Evolutionary conservation across 2,113 vertebrate species (phyloP), one percentile per base, ranked within the genome.

Genomic region (Pseudolaguvia tuberculata): DNA sequence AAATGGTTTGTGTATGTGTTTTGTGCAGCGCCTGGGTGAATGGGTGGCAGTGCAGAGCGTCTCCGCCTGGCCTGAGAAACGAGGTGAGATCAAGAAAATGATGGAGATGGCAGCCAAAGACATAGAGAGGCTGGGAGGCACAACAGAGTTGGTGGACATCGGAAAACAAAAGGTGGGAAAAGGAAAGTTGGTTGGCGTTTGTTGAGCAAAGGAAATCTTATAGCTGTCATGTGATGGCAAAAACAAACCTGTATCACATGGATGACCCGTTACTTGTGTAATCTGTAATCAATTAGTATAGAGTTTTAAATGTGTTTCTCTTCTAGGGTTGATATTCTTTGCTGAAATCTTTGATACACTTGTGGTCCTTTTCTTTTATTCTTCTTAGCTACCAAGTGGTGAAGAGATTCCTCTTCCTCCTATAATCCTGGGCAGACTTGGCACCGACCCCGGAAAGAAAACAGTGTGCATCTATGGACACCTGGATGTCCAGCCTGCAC

Each of bases 1-100:
- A 48, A 25, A 3, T 48, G 42, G 14, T n/a, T 21, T 56, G 2
- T 51, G 13, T 56, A 15, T n/a, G 25, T 55, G 3, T 29, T 39
- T 52, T 15, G 35, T 51, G 14, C 61, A 98, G 96, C 92, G 94
- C 4, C 90, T 99, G 0, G 89, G 91, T 0, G 82, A 97, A 5
- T 99, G 97, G 96, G 97, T 99, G 45, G 90, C 84, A 0, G 93
- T 98, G 75, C 93, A 94, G 90, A 98, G 96, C 0, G 94, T 99
- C 52, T 99, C 96, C 0, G 92, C 94, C 0, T 96, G 93, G 94
- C 93, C 97, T 0, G 96, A 98, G 85, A 98, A 98, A 84, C 91
- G 97, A 0, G 88, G 68, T 0, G 95, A 98, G 59, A 93, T 96
- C 89, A 89, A 79, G 18, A 91, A 4, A 82, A 98, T 98, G 97